Percentiles rank a stretch among this genome's conserved stretches.
Conservation (phyloP, 2,113 vertebrate genomes). For the Elaphurus davidianus region DNA sequence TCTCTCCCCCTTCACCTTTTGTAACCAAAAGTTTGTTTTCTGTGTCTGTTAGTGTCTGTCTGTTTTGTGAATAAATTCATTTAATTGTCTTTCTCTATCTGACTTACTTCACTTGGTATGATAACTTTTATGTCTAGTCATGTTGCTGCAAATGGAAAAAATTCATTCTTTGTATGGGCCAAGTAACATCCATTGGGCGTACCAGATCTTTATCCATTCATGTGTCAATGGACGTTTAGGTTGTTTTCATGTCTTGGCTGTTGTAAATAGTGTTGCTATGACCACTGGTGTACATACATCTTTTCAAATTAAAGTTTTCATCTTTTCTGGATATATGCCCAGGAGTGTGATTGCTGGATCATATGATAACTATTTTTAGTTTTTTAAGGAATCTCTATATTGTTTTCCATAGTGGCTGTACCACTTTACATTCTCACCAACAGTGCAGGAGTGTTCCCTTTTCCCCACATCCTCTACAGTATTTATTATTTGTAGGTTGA, state of each 20-base stretch:
- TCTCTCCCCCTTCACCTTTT: neutral
- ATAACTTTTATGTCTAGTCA: neutral
- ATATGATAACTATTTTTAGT: neutral
- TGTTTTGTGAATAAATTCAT: neutral
- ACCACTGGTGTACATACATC: neutral
- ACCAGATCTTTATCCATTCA: neutral
- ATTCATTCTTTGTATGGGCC: neutral
- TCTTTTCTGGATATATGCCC: neutral
- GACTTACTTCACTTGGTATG: neutral
- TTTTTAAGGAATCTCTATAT: neutral
- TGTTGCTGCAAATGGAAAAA: neutral
- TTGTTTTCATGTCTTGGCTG: neutral
- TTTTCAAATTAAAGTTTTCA: neutral
- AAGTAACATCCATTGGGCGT: neutral
- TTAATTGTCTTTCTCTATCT: neutral
- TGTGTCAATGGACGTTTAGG: accelerated
- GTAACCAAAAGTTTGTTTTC: neutral
- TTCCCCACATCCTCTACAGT: neutral
- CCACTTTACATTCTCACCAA: neutral
- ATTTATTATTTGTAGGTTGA: neutral
- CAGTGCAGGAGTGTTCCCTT: neutral
- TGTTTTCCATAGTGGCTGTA: neutral
- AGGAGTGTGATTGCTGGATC: neutral
- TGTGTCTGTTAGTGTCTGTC: neutral
- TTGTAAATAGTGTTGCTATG: neutral